phyloP scores from a whole-genome alignment of 2,888 invertebrate genomes.

The Agrilus cyanescens region DNA sequence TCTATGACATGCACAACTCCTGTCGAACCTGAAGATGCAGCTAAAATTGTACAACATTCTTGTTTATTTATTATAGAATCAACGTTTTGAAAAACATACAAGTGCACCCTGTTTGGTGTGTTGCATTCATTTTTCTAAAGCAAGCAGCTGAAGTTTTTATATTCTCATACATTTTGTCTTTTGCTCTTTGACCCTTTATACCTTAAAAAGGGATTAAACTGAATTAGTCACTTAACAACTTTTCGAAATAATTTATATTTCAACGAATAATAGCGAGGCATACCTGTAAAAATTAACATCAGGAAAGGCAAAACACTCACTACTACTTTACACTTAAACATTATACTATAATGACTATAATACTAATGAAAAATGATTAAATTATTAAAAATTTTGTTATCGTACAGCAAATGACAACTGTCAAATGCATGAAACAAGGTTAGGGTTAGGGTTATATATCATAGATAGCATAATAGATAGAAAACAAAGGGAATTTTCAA shows the following conservation, averaged over 20 bases:
- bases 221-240: too few species aligned
- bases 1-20: constrained; percentile 72
- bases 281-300: neutral
- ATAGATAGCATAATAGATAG: too few species aligned
- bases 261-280: neutral
- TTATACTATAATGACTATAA: too few species aligned
- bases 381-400: too few species aligned
- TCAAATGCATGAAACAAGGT: too few species aligned
- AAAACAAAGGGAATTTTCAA: too few species aligned
- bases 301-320: neutral
- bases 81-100: constrained; percentile 50
- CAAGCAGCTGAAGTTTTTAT: constrained; percentile 66
- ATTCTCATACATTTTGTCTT: constrained; percentile 67
- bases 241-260: neutral
- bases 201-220: constrained; percentile 3
- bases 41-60: constrained; percentile 36
- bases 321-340: too few species aligned
- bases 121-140: constrained; percentile 84
- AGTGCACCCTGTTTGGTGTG: constrained; percentile 89
- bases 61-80: constrained; percentile 1
- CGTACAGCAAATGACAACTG: too few species aligned
- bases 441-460: too few species aligned
- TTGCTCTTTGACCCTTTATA: constrained; percentile 45
- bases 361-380: too few species aligned
- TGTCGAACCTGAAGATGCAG: constrained; percentile 64